These are phyloP conservation scores for Panurus biarmicus DNA, from an alignment of 2,113 vertebrate species.

Conservation along the genomic window DNA sequence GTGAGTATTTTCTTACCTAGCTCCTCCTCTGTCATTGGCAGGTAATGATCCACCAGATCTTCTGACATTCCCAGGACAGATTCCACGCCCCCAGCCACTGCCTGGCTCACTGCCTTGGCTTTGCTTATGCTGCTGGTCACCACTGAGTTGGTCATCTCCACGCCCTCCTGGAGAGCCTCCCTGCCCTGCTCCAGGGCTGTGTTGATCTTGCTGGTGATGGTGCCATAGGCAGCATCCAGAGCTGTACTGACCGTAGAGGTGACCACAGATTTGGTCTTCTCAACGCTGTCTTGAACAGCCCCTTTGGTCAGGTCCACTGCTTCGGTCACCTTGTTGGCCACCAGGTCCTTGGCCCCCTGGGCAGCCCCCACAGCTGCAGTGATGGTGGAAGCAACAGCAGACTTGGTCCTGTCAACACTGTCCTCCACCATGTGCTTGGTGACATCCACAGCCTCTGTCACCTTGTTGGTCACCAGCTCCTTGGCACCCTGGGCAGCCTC, in stretches of 20 bases:
- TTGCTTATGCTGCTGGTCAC: conserved; percentile 77
- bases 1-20: conserved; percentile 77
- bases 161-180: conserved; percentile 72
- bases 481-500: not conserved
- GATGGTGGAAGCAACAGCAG: conserved; percentile 74
- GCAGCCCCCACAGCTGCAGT: conserved; percentile 76
- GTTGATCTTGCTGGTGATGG: conserved; percentile 71
- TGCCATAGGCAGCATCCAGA: conserved; percentile 78
- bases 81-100: conserved; percentile 81
- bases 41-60: conserved; percentile 83
- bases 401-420: conserved; percentile 76
- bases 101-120: conserved; percentile 82
- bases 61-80: conserved; percentile 79
- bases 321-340: conserved; percentile 54
- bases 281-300: conserved; percentile 77
- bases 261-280: conserved; percentile 78
- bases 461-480: conserved; percentile 42
- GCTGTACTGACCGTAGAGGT: conserved; percentile 76
- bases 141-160: conserved; percentile 77
- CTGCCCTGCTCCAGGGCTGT: conserved; percentile 56
- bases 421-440: conserved; percentile 73
- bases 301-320: conserved; percentile 67
- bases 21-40: conserved; percentile 82
- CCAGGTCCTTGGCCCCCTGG: conserved; percentile 37
- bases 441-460: conserved; percentile 54